Base-by-base conservation (phyloP, 2,888 invertebrate genomes). In the Blastobasis lacticolella region DNA sequence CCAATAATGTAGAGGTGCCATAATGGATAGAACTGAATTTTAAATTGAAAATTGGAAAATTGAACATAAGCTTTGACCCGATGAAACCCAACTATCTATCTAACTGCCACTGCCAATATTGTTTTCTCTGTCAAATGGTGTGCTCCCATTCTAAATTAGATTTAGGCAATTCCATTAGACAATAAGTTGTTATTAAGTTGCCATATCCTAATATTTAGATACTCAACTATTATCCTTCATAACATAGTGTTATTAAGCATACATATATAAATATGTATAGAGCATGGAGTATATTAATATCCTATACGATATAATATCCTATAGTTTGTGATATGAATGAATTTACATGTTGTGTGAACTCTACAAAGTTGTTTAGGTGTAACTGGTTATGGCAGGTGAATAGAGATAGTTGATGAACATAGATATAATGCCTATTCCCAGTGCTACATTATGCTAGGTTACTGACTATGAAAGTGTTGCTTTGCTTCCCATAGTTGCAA, bases 191-290 rank as follows among this genome's bases (percentile, higher is more conserved):
- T 80, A 63, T 80, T 87, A 84, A 84, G 83, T 87, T 87, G 87
- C 86, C 87, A 87, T 87, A 87, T 83, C 84, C 77, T 84, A 84
- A 79, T 81, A 73, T 78, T 83, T 84, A 87, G 86, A 84, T 84
- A 86, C 84, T 87, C 81, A 78, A 80, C 75, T 77, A 75, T 75
- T 80, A 80, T 82, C 77, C 78, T 75, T 75, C 76, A 75, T 72
- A 79, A 23, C 78, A 81, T 77, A 77, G 63, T 76, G 69, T 69
- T 75, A 80, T 81, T 83, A 78, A 79, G 71, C 82, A 81, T 71
- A 67, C 74, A 10, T 69, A 75, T 75, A 77, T 78, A 81, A 23
- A 23, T 23, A 23, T 23, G 1, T 23, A 23, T 23, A 23, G 23
- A 23, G 23, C 23, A 23, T 23, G 23, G 23, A 23, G 23, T 23